Base-by-base conservation (phyloP, 2,797 vertebrate species). In the Phoebastria nigripes region DNA sequence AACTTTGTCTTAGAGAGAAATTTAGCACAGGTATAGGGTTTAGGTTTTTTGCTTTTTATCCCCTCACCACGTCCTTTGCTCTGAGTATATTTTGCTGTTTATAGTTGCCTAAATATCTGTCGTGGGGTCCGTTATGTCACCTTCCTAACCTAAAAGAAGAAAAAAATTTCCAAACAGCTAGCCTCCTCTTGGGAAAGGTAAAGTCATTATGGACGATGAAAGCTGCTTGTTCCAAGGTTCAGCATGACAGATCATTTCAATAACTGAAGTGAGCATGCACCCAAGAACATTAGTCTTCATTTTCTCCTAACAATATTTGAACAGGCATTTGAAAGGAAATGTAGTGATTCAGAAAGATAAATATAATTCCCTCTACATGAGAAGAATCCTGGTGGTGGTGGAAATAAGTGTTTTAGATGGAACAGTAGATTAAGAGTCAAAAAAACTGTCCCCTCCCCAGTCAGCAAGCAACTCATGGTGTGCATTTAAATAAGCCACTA, bases 241-340 rank as follows among this genome's bases (percentile, higher is more conserved):
- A 76, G 65, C 80, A 29, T 71, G 70, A 94, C 62, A 93, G 58
- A 80, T 21, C 11, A 33, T 93, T 70, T 93, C 84, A 94, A 41
- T 77, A 95, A 85, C 70, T 85, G 29, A 20, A 89, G 70, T n/a
- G 14, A 94, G 56, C 8, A 29, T 17, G 9, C 31, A 82, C 8
- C 41, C 44, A 39, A 46, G 26, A 83, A 55, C 37, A 72, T 74
- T 46, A 56, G 25, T 94, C 83, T 84, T 83, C 14, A 31, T 94
- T 90, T 94, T 69, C 52, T 93, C n/a, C n/a, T 51, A 73, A 61
- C 28, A n/a, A 22, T 55, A 84, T 90, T 69, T 94, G 79, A 93
- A 81, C 29, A 80, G 47, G 16, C 7, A 71, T 81, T 87, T 80
- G 70, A 85, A 92, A 82, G 39, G 9, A 93, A 91, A 76, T 8